Base-by-base conservation (phyloP, 1,140 invertebrate species). In the Parapsyche elsis region DNA sequence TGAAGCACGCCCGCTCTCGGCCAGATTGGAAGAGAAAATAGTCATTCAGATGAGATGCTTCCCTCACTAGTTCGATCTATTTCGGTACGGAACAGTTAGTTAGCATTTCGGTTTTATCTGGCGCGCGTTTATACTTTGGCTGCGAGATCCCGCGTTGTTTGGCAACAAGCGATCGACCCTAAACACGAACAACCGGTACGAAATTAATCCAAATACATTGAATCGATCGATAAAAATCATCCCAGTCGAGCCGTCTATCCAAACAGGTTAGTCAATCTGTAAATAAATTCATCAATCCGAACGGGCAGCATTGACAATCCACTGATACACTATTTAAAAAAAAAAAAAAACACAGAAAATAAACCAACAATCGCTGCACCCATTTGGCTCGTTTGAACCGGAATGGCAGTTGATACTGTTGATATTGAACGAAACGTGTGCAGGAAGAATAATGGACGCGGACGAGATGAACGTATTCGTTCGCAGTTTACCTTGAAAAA, bases 401-500 rank as follows among this genome's bases (percentile, higher is more conserved):
- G 30, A 38, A 38, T 38, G 30, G 30, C 30, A 38, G 30, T 38
- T 7, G 7, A n/a, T n/a, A n/a, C n/a, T n/a, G n/a, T n/a, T n/a
- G 30, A 38, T 38, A 38, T 1, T 38, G 49, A 14, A 53, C n/a
- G 70, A 44, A 44, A 38, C 70, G 26, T 44, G 26, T 71, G 26
- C 16, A 67, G 64, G 24, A 71, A 71, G 70, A 71, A 21, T 46
- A 49, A 49, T 74, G 71, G 71, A 49, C 23, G 46, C 46, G 16
- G 73, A 57, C 38, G 45, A 74, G 12, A 16, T 46, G 38, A 73
- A 45, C 19, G 21, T 67, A 67, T 67, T 7, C 21, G 26, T 67
- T 26, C 71, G 38, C 30, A 5, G 71, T 23, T 46, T 38, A 16
- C 46, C 71, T 73, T 73, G 71, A 73, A 24, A 73, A 38, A 46